Percentiles rank a stretch among this genome's conserved stretches.
These are phyloP conservation scores for Lomographa bimaculata DNA, from an alignment of 2,888 invertebrate genomes.

Conservation along the genomic window DNA sequence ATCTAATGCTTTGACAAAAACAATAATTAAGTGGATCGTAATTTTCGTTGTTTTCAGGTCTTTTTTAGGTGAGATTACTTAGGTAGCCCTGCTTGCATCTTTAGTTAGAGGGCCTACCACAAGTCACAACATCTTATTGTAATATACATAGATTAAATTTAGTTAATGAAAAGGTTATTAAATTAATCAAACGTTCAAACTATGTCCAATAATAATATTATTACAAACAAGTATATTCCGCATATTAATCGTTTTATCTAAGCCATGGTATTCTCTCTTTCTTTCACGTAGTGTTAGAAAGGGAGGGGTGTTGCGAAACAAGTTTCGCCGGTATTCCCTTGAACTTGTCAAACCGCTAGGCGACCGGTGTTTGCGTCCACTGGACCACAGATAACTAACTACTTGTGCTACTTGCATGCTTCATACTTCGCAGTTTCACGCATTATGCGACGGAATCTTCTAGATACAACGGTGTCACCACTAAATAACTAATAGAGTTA, in stretches of 20 bases:
- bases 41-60: too few species aligned
- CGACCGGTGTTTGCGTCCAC: slow-evolving; percentile 24
- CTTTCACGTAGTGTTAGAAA: slow-evolving; percentile 27
- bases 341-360: slow-evolving; percentile 54
- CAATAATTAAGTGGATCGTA: too few species aligned
- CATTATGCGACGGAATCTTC: too few species aligned
- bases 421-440: slow-evolving; percentile 10
- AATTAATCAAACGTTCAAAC: slow-evolving; percentile 20
- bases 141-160: too few species aligned
- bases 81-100: too few species aligned
- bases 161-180: slow-evolving; percentile 18
- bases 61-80: too few species aligned
- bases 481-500: too few species aligned
- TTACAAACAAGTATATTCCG: slow-evolving; percentile 20
- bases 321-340: slow-evolving; percentile 52
- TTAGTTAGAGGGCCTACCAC: too few species aligned
- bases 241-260: slow-evolving; percentile 29
- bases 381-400: slow-evolving; percentile 15
- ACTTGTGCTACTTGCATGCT: slow-evolving; percentile 13
- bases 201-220: slow-evolving; percentile 17
- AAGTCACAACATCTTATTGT: too few species aligned
- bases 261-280: slow-evolving; percentile 36
- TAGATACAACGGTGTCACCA: too few species aligned
- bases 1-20: too few species aligned
- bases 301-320: slow-evolving; percentile 39